phyloP scores from a whole-genome alignment of 64 coral and sea anemone genomes.

The Orbicella faveolata region DNA sequence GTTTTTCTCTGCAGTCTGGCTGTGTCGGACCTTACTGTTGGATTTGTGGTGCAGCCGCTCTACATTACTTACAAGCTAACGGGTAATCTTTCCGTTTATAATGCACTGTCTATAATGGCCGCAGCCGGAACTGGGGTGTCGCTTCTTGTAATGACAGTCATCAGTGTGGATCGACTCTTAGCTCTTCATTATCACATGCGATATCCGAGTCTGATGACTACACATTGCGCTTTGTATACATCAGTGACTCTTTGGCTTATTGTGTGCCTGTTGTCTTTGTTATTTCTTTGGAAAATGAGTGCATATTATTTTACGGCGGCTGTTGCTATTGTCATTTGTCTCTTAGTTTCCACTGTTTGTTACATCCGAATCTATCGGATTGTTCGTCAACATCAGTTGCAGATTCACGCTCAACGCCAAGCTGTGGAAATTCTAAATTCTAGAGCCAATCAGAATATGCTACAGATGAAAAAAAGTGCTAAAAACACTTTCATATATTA shows the following conservation, averaged over 20 bases:
- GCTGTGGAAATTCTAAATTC: background rate
- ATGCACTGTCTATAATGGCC: background rate
- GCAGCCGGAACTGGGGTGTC: background rate
- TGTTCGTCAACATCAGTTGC: background rate
- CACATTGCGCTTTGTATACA: background rate
- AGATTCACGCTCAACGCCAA: background rate
- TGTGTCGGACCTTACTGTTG: background rate
- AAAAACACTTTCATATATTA: conserved; percentile 22
- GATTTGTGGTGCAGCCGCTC: background rate
- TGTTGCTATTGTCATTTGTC: background rate
- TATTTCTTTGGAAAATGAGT: background rate
- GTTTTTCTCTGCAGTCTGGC: background rate
- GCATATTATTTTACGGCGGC: background rate
- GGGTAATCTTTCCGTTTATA: background rate
- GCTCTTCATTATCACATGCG: background rate
- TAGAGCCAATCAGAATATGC: background rate
- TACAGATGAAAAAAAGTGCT: background rate
- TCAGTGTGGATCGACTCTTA: conserved; percentile 20
- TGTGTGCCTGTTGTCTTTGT: background rate
- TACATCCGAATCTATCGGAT: conserved; percentile 12
- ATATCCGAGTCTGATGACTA: background rate
- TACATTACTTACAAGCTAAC: background rate
- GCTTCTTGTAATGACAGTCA: background rate
- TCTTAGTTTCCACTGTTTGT: background rate
- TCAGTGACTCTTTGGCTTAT: background rate